Conservation (phyloP, 2,888 invertebrate genomes). For the Sussaba pulchella region DNA sequence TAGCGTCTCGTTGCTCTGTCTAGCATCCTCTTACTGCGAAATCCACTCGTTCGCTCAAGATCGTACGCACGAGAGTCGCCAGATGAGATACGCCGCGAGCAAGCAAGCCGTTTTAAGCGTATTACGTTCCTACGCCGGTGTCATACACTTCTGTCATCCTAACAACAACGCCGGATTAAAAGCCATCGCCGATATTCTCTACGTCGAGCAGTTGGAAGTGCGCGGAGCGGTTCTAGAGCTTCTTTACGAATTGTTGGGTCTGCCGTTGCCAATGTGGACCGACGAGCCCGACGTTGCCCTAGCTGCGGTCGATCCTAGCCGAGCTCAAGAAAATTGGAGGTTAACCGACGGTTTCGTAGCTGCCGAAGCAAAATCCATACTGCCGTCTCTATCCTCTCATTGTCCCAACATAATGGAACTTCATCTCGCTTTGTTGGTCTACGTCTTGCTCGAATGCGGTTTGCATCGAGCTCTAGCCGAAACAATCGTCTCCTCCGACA, state of each 20-base stretch:
- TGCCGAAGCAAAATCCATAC: conserved; percentile 93
- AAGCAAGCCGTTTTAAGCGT: conserved; percentile 93
- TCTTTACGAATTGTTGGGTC: conserved; percentile 94
- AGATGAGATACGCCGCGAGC: conserved; percentile 93
- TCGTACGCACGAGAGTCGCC: conserved; percentile 86
- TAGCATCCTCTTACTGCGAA: conserved; percentile 97
- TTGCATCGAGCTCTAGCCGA: conserved; percentile 95
- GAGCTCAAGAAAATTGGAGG: conserved; percentile 92
- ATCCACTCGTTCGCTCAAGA: conserved; percentile 86
- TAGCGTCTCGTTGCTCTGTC: conserved; percentile 92
- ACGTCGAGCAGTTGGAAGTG: conserved; percentile 95
- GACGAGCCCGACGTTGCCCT: conserved; percentile 96
- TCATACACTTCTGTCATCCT: conserved; percentile 94
- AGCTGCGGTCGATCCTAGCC: conserved; percentile 92
- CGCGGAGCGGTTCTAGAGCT: conserved; percentile 97
- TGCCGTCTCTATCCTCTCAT: conserved; percentile 93
- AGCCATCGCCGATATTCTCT: conserved; percentile 92
- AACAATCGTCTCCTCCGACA: conserved; percentile 95
- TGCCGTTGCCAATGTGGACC: conserved; percentile 96
- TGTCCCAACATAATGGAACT: conserved; percentile 96
- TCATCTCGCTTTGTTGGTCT: conserved; percentile 94
- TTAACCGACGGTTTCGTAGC: conserved; percentile 97
- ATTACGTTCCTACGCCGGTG: conserved; percentile 96
- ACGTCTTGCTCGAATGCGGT: conserved; percentile 95
- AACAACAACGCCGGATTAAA: conserved; percentile 90